A percentile compares a stretch with the other conserved stretches of the same genome.
These are phyloP conservation scores for Embidobia sp. DNA, from an alignment of 2,888 invertebrate genomes.

Conservation along the genomic window DNA sequence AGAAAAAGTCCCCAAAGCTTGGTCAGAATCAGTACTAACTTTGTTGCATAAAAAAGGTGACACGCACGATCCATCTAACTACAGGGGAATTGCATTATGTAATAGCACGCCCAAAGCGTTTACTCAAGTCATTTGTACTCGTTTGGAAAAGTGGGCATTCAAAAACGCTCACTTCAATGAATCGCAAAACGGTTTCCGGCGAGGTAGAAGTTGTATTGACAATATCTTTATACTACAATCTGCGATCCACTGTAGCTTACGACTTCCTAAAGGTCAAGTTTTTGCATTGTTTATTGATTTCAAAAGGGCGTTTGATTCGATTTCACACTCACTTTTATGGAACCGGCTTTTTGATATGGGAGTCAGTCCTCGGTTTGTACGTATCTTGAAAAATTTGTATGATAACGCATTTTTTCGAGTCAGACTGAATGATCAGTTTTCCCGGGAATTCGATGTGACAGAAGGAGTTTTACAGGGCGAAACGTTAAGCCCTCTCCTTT, in stretches of 20 bases:
- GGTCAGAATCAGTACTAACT: not conserved
- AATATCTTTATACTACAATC: constrained; percentile 4
- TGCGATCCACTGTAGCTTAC: not conserved
- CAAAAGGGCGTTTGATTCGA: not conserved
- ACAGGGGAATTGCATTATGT: constrained; percentile 1
- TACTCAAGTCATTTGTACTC: not conserved
- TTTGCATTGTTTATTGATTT: not conserved
- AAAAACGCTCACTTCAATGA: not conserved
- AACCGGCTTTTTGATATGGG: not conserved
- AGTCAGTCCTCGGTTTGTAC: not conserved
- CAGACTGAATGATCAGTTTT: not conserved
- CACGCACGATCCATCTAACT: not conserved
- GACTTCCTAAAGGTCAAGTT: not conserved
- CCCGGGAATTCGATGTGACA: not conserved
- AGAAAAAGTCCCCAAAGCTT: not conserved
- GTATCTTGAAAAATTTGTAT: not conserved
- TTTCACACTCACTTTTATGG: not conserved
- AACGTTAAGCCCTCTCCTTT: not conserved
- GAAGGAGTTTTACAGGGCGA: not conserved
- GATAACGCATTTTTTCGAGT: not conserved
- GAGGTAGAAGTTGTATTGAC: not conserved
- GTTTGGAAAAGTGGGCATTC: not conserved
- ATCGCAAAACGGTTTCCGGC: not conserved
- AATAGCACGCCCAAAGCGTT: not conserved
- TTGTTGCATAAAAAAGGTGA: constrained; percentile 6